Conservation (phyloP, 2,113 vertebrate genomes). For the Apodemus speciosus region DNA sequence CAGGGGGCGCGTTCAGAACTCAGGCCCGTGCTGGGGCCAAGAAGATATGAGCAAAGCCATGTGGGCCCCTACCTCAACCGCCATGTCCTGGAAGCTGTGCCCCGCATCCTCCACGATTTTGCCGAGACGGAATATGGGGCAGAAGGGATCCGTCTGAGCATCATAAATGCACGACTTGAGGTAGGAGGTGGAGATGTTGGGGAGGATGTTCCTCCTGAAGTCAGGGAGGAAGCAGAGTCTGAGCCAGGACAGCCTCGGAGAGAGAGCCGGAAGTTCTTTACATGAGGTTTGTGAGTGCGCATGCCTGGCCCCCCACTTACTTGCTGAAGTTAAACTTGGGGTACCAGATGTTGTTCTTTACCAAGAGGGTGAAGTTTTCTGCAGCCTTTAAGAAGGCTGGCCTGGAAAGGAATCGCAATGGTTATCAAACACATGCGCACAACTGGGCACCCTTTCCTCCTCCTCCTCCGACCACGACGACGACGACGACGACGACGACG, state of each 20-base stretch:
- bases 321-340: slow-evolving; percentile 93
- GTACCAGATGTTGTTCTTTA: slow-evolving; percentile 95
- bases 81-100: slow-evolving; percentile 91
- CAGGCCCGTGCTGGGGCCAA: rapidly evolving
- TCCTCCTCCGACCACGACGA: too few species aligned
- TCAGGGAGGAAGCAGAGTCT: slow-evolving; percentile 16
- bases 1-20: background rate
- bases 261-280: background rate
- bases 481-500: too few species aligned
- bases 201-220: slow-evolving; percentile 90
- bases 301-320: slow-evolving; percentile 79
- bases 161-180: slow-evolving; percentile 89
- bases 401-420: slow-evolving; percentile 77
- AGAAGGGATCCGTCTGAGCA: slow-evolving; percentile 87
- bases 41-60: background rate
- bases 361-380: slow-evolving; percentile 94
- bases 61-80: slow-evolving; percentile 85
- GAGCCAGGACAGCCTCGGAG: background rate
- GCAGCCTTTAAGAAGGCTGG: slow-evolving; percentile 88
- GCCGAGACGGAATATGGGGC: slow-evolving; percentile 92
- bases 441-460: too few species aligned
- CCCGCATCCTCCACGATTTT: slow-evolving; percentile 86
- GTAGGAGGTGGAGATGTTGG: slow-evolving; percentile 86
- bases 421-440: background rate
- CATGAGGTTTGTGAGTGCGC: background rate